Conservation (phyloP, 2,797 vertebrate species). For the Chaunax sp. region DNA sequence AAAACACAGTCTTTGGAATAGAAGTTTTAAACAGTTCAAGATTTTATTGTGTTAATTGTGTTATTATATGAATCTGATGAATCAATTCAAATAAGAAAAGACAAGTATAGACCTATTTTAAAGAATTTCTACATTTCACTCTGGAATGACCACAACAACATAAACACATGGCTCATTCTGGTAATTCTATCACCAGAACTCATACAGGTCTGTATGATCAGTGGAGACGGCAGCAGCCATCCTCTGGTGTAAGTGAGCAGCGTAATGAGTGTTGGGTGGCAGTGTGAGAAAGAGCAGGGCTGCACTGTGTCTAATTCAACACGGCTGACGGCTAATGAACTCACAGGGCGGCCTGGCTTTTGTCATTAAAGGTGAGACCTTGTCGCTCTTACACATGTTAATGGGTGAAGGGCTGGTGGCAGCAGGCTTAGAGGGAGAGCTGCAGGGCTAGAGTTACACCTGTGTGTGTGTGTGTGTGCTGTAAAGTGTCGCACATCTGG, state of each 20-base stretch:
- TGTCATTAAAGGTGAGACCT: conserved; percentile 76
- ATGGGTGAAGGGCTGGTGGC: conserved; percentile 48
- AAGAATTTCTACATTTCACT: neutral
- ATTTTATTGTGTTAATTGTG: too few relatives aligned
- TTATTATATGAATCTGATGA: neutral
- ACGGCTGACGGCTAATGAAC: conserved; percentile 69
- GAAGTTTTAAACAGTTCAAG: too few relatives aligned
- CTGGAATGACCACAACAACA: neutral
- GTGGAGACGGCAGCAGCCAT: neutral
- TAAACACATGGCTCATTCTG: too few relatives aligned
- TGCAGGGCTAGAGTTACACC: conserved; percentile 60
- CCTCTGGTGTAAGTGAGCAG: conserved; percentile 32
- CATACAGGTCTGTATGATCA: neutral
- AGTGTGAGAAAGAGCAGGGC: conserved; percentile 58
- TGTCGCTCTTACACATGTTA: conserved; percentile 68
- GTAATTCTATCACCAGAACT: neutral
- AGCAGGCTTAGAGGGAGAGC: conserved; percentile 46
- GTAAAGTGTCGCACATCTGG: conserved; percentile 40
- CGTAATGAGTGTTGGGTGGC: conserved; percentile 10
- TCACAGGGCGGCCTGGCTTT: conserved; percentile 64
- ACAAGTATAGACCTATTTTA: neutral
- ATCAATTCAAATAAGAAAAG: neutral
- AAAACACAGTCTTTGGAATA: too few relatives aligned
- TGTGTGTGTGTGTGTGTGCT: conserved; percentile 23
- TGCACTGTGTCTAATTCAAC: conserved; percentile 65